Base-by-base conservation (phyloP, 2,888 invertebrate species). In the Carcina quercana region DNA sequence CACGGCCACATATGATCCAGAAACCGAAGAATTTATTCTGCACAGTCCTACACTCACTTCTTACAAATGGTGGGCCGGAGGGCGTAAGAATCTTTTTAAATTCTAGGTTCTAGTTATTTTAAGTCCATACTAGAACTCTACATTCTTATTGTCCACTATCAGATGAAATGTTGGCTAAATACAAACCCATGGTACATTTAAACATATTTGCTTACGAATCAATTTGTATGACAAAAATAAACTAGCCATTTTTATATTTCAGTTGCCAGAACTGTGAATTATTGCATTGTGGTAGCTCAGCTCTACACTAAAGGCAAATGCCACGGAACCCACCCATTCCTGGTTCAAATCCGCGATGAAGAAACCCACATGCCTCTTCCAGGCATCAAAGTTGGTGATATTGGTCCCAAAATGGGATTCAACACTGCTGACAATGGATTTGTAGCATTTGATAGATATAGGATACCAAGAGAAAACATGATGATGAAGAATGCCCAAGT, bases 61-160 rank as follows among this genome's bases (percentile, higher is more conserved):
- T 0, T 93, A 92, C 61, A 98, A 98, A 78, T 97, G 96, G 96
- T 97, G 97, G 97, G 96, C 96, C 14, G 97, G 97, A 22, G 94
- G 95, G 58, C 86, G 96, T 96, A 82, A 88, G 93, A 89, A 13
- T n/a, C n/a, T n/a, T n/a, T n/a, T n/a, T n/a, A n/a, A n/a, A n/a
- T n/a, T n/a, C 12, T 8, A 17, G n/a, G n/a, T n/a, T n/a, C n/a
- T n/a, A n/a, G n/a, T n/a, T n/a, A n/a, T n/a, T n/a, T n/a, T n/a
- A n/a, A n/a, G n/a, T n/a, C n/a, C n/a, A n/a, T n/a, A n/a, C n/a
- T n/a, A n/a, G n/a, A n/a, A n/a, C n/a, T n/a, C n/a, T n/a, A n/a
- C n/a, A n/a, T n/a, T n/a, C n/a, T n/a, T n/a, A n/a, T n/a, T n/a
- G n/a, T n/a, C n/a, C n/a, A n/a, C n/a, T n/a, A n/a, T n/a, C n/a